Evolutionary conservation across 2,113 vertebrate species (phyloP).

Genomic region (Syrmaticus mikado): DNA sequence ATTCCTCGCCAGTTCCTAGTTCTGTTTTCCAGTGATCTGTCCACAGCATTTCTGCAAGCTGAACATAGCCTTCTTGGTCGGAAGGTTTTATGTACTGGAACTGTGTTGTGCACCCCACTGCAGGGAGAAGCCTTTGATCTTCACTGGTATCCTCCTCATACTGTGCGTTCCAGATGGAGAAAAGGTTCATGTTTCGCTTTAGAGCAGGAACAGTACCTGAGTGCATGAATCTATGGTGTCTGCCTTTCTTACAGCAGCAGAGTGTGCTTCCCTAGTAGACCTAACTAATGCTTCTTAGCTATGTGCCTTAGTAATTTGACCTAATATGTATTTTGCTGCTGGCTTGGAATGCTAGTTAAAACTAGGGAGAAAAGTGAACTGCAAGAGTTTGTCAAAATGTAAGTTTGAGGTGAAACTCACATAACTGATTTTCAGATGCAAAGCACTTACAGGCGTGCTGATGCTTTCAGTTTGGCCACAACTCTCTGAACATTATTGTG

Average conservation of each 20-base stretch:
- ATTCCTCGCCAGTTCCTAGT: not conserved
- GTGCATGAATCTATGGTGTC: rapidly evolving
- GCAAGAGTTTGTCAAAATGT: not conserved
- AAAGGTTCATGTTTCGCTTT: not conserved
- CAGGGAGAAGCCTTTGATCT: not conserved
- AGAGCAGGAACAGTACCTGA: not conserved
- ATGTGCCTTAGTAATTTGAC: not conserved
- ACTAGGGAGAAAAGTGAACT: not conserved
- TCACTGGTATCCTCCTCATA: not conserved
- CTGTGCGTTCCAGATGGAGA: rapidly evolving
- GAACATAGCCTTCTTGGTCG: rapidly evolving
- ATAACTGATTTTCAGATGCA: not conserved
- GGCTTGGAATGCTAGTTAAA: not conserved
- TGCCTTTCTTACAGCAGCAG: rapidly evolving
- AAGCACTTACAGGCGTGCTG: not conserved
- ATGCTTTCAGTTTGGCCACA: not conserved
- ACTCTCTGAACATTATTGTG: slow-evolving; percentile 1
- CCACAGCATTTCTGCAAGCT: not conserved
- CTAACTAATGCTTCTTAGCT: not conserved
- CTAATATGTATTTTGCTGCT: not conserved
- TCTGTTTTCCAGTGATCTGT: not conserved
- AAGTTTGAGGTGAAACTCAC: not conserved
- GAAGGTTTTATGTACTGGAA: not conserved
- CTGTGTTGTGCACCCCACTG: rapidly evolving
- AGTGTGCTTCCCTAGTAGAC: rapidly evolving